Evolutionary conservation across 2,113 vertebrate genomes (phyloP).

Genomic region (Lonchura striata): DNA sequence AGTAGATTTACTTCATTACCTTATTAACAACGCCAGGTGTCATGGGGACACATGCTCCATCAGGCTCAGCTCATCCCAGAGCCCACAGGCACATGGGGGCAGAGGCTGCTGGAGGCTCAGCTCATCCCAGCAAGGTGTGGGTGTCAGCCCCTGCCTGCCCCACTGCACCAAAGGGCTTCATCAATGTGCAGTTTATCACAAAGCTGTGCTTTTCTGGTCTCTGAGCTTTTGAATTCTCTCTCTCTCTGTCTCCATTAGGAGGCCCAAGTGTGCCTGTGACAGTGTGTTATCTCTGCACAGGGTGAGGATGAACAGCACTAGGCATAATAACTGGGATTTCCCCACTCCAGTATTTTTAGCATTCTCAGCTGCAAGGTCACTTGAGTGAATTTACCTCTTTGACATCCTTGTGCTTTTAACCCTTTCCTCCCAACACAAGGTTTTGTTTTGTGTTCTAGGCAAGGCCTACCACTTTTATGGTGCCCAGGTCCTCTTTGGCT

Average conservation of each 20-base stretch:
- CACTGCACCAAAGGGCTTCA: not conserved
- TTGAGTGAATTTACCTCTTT: not conserved
- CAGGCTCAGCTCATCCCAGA: not conserved
- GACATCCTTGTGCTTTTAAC: not conserved
- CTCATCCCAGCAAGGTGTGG: not conserved
- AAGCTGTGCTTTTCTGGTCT: not conserved
- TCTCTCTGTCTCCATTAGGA: not conserved
- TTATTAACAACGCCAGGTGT: accelerated
- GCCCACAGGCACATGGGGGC: not conserved
- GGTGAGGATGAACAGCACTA: not conserved
- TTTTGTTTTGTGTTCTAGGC: not conserved
- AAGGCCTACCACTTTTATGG: not conserved
- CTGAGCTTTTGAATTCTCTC: not conserved
- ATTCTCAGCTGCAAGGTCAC: not conserved
- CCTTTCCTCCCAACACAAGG: not conserved
- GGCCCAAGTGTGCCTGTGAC: not conserved
- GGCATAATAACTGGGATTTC: not conserved
- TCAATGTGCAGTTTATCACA: not conserved
- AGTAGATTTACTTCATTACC: not conserved
- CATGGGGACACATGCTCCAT: not conserved
- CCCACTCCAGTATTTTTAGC: not conserved
- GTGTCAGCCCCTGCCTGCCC: not conserved
- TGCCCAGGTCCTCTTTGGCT: not conserved
- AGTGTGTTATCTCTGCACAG: not conserved
- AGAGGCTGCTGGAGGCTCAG: not conserved